Evolutionary conservation across 2,888 invertebrate genomes (phyloP), one percentile per base, ranked within the genome.

Genomic region (Epinotia ramella): DNA sequence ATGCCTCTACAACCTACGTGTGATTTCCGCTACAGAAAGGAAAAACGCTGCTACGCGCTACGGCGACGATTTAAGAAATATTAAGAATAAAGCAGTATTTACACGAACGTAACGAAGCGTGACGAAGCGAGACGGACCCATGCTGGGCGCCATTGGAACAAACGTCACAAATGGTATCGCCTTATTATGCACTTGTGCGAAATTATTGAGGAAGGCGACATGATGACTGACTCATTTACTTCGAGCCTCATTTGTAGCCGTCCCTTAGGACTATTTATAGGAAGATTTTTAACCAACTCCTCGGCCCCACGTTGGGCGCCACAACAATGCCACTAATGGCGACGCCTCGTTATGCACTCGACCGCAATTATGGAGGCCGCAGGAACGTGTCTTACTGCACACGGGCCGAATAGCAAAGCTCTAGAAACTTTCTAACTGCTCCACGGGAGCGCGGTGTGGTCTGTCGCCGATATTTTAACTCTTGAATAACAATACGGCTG

Each of bases 321-420:
- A 87, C 77, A 82, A 92, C 92, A 92, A 92, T 90, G 83, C 77
- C 81, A 75, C 90, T 92, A 92, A 92, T 92, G 90, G 88, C 86
- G 87, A 78, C 84, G 87, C 82, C 85, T 89, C 86, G 87, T 90
- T 88, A 88, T 82, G 83, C 87, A 81, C 90, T 88, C 81, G 74
- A 84, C 81, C 77, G 71, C 70, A 73, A 80, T 78, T 77, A 77
- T 24, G 28, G 62, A 44, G 56, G 64, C 57, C 57, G 57, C 71
- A 64, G 64, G 66, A 73, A 73, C 73, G 73, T 73, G 70, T 70
- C 70, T 57, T 68, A 28, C 60, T 63, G 56, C 66, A 46, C 64
- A 49, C 65, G 73, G 24, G 0, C 33, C 70, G 44, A 28, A 73
- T 46, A 18, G 24, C 18, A 59, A 33, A 28, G 49, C 20, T 65